phyloP scores from a whole-genome alignment of 1,140 invertebrate species.

The Drosophila pseudoananassae region DNA sequence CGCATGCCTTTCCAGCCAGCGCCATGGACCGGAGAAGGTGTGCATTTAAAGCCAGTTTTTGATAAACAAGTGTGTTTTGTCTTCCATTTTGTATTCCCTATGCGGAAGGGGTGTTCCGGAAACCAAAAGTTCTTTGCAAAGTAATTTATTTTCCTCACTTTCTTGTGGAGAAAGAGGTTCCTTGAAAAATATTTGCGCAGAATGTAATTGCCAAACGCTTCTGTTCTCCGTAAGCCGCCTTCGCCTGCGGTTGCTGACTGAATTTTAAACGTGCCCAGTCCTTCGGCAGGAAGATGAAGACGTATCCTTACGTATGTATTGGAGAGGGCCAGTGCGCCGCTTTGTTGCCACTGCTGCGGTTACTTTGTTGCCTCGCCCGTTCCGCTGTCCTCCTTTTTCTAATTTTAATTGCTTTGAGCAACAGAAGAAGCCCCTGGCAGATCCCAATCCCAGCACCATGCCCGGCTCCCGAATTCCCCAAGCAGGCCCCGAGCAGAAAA shows the following conservation, averaged over 20 bases:
- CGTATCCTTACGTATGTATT: constrained; percentile 2
- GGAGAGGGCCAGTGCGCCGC: constrained; percentile 6
- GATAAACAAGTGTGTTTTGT: no score
- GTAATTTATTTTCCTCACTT: not conserved
- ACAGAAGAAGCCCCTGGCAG: constrained; percentile 36
- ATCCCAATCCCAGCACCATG: constrained; percentile 6
- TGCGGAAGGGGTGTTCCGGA: no score
- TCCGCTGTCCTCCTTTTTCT: constrained; percentile 11
- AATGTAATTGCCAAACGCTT: not conserved
- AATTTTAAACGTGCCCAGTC: constrained; percentile 51
- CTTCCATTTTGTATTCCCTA: no score
- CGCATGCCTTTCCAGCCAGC: constrained; percentile 13
- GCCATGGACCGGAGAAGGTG: not conserved
- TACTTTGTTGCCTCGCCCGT: constrained; percentile 36
- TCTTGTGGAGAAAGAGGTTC: not conserved
- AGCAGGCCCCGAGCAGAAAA: constrained; percentile 46
- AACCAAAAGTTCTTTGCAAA: no score
- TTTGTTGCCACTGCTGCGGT: constrained; percentile 37
- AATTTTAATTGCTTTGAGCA: constrained; percentile 76
- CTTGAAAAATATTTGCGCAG: not conserved
- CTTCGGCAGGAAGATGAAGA: constrained; percentile 37
- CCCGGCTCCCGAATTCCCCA: constrained; percentile 46
- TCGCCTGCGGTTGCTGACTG: constrained; percentile 30
- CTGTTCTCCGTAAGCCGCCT: not conserved
- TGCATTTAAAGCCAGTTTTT: not conserved